Conservation (phyloP, 2,797 vertebrate genomes). For the Carapus acus region DNA sequence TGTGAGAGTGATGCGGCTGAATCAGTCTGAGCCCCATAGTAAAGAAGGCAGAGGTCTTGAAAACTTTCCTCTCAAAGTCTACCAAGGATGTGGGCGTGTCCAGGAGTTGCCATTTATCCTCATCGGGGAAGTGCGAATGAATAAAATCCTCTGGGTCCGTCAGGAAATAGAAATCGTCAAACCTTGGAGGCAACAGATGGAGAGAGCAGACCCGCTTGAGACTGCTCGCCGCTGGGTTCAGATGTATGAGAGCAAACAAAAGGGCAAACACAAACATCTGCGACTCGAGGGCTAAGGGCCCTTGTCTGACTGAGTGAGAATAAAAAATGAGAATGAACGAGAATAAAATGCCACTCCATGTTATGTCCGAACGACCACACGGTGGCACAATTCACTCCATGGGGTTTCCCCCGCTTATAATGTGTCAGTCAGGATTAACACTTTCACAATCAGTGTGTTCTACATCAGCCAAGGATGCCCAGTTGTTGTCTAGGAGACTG, state of each 20-base stretch:
- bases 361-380: neutral
- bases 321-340: neutral
- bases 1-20: slow-evolving; percentile 68
- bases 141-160: slow-evolving; percentile 76
- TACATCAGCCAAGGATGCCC: neutral
- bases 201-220: slow-evolving; percentile 29
- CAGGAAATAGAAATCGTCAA: slow-evolving; percentile 81
- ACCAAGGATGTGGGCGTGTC: slow-evolving; percentile 56
- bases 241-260: slow-evolving; percentile 2
- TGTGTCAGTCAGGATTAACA: neutral
- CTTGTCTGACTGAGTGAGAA: neutral
- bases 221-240: slow-evolving; percentile 11
- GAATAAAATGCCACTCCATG: neutral
- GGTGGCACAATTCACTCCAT: neutral
- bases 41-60: slow-evolving; percentile 80
- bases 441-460: too few relatives aligned
- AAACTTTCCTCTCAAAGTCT: slow-evolving; percentile 74
- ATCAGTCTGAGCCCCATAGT: slow-evolving; percentile 69
- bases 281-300: neutral
- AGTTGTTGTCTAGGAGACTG: neutral
- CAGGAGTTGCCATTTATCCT: slow-evolving; percentile 77
- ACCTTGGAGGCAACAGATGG: slow-evolving; percentile 60
- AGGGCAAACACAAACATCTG: slow-evolving; percentile 3
- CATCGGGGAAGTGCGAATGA: slow-evolving; percentile 76
- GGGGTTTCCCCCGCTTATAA: neutral